These are phyloP conservation scores for Thunnus albacares DNA, from an alignment of 2,797 vertebrate genomes.

Conservation along the genomic window DNA sequence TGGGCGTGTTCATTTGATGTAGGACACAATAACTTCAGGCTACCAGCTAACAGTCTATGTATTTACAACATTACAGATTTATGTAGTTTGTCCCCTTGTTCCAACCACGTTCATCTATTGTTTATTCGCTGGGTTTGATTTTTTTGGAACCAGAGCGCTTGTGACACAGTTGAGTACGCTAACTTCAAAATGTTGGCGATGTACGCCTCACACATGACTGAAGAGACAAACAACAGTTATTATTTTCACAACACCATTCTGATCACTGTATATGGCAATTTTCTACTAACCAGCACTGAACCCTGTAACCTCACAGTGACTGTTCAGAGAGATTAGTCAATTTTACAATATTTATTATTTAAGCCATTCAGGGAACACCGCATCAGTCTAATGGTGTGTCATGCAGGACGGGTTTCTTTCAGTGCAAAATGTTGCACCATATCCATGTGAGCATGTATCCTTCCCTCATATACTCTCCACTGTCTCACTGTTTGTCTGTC, in stretches of 20 bases:
- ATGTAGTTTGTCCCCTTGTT: neutral
- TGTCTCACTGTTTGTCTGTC: slow-evolving; percentile 34
- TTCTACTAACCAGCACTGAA: no score
- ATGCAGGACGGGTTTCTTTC: neutral
- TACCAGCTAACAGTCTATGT: neutral
- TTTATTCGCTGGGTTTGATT: no score
- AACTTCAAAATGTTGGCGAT: no score
- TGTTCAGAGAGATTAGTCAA: neutral
- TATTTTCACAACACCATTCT: no score
- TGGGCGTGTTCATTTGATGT: neutral
- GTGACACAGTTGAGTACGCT: no score
- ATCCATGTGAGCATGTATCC: slow-evolving; percentile 12
- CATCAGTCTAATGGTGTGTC: neutral
- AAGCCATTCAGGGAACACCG: neutral
- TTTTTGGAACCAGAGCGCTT: no score
- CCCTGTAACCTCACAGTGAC: neutral
- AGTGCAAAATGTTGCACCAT: slow-evolving; percentile 13
- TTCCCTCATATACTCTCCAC: neutral
- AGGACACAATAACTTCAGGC: neutral
- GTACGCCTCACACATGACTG: no score
- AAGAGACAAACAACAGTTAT: no score
- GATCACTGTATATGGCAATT: no score
- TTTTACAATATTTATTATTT: neutral
- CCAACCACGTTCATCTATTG: no score
- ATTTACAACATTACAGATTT: neutral